Evolutionary conservation across 2,797 vertebrate species (phyloP), one percentile per base, ranked within the genome.

Genomic region (Limnodromus scolopaceus): DNA sequence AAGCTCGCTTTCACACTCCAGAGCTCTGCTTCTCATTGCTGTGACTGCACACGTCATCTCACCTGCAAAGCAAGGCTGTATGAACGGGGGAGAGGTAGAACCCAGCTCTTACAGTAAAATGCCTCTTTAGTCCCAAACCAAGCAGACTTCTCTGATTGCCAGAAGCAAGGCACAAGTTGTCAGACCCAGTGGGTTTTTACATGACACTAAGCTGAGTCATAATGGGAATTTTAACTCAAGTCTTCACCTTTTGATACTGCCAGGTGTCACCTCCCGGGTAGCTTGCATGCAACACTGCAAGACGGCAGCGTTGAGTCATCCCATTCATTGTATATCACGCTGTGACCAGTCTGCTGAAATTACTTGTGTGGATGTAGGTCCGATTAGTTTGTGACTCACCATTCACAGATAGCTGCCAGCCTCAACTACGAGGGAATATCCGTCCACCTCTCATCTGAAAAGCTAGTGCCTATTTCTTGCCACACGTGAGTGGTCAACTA

Each of bases 301-400:
- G 61, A 38, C 32, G 2, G 69, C 55, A n/a, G 16, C 4, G 36
- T 54, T 94, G 96, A 97, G 55, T 96, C 96, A 94, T 79, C 69
- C 84, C 63, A 28, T 39, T 86, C 78, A n/a, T 10, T 16, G 32
- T 46, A 4, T 27, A 32, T 51, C 54, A 23, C 0, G 0, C 92
- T 72, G 82, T 49, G 93, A 84, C 64, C 77, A 64, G 72, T 10
- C 68, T 84, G 55, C 66, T 86, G 74, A 78, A 77, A 72, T 32
- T 61, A 68, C 38, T 81, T 11, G 16, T 79, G 69, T 55, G 88
- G 90, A 93, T 3, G 27, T 23, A 30, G 19, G 63, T 69, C 84
- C 34, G 0, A 78, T 64, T 53, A 28, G 25, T 43, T 48, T 60
- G 77, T 84, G 92, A 95, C 84, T 95, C 93, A 94, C 70, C 36